Evolutionary conservation across 2,888 invertebrate genomes (phyloP).

Genomic region (Cheilosia variabilis): DNA sequence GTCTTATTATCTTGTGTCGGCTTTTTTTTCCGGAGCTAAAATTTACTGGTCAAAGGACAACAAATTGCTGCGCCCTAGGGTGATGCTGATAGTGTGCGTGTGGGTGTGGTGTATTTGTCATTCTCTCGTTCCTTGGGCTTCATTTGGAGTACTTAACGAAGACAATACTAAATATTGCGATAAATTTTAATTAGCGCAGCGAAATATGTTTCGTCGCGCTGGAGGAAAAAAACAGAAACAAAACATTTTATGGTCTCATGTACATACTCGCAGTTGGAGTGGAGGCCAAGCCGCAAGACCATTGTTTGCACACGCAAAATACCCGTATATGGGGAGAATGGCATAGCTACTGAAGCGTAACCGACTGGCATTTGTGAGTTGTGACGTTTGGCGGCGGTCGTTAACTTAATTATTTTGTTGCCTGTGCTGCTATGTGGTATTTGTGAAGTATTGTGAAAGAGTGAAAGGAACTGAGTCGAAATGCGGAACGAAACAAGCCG

Average conservation of each 20-base stretch:
- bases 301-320: slow-evolving; percentile 53
- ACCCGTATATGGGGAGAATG: not conserved
- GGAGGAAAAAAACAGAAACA: not conserved
- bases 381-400: slow-evolving; percentile 29
- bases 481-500: slow-evolving; percentile 11
- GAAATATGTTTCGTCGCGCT: slow-evolving; percentile 6
- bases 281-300: not conserved
- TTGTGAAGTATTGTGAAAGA: not conserved
- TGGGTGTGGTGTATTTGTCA: slow-evolving; percentile 9
- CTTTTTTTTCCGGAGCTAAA: slow-evolving; percentile 38
- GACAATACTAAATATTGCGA: slow-evolving; percentile 24
- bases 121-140: not conserved
- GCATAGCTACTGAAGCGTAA: slow-evolving; percentile 30
- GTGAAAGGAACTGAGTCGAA: not conserved
- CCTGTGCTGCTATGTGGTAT: not conserved
- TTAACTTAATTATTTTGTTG: slow-evolving; percentile 47
- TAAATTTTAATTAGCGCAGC: slow-evolving; percentile 59
- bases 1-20: slow-evolving; percentile 42
- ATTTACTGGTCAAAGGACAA: slow-evolving; percentile 18
- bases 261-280: not conserved
- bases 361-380: slow-evolving; percentile 33
- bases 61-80: not conserved
- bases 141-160: slow-evolving; percentile 24
- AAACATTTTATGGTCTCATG: not conserved
- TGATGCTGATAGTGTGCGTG: not conserved